Conservation (phyloP, 2,888 invertebrate species). For the Osmoderma eremita region DNA sequence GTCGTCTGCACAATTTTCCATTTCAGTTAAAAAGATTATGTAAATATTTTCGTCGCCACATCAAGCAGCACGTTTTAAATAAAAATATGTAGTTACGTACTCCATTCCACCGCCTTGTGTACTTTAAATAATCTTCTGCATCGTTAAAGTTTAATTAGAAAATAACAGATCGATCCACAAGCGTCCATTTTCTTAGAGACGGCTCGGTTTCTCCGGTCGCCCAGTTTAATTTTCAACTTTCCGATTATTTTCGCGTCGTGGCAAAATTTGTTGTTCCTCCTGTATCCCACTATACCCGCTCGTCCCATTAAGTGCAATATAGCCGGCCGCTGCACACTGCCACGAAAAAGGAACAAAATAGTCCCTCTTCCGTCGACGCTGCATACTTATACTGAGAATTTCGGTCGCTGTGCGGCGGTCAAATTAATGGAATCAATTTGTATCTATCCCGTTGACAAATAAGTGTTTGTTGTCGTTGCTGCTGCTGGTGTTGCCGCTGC, state of each 20-base stretch:
- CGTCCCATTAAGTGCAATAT: conserved; percentile 15
- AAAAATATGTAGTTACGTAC: too few relatives aligned
- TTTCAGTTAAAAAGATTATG: too few relatives aligned
- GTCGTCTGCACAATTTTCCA: too few relatives aligned
- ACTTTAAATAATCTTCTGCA: conserved; percentile 14
- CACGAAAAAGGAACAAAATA: conserved; percentile 18
- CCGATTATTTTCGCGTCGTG: neutral
- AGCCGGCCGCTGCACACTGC: conserved; percentile 1
- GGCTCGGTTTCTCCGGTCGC: too few relatives aligned
- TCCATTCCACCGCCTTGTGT: neutral
- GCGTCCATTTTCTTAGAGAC: too few relatives aligned
- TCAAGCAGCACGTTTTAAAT: too few relatives aligned
- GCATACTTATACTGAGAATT: conserved; percentile 16
- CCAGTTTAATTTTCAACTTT: too few relatives aligned
- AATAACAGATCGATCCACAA: conserved; percentile 10
- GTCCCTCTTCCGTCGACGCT: neutral
- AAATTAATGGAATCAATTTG: conserved; percentile 38
- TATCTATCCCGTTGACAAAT: conserved; percentile 35
- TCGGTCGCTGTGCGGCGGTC: conserved; percentile 25
- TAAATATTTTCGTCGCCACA: too few relatives aligned
- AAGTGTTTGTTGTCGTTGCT: conserved; percentile 19
- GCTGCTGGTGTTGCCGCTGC: neutral
- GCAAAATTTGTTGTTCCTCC: neutral
- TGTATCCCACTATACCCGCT: neutral
- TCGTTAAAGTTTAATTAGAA: conserved; percentile 24